phyloP scores from a whole-genome alignment of 1,140 invertebrate genomes.

The Hesperophylax magnus region DNA sequence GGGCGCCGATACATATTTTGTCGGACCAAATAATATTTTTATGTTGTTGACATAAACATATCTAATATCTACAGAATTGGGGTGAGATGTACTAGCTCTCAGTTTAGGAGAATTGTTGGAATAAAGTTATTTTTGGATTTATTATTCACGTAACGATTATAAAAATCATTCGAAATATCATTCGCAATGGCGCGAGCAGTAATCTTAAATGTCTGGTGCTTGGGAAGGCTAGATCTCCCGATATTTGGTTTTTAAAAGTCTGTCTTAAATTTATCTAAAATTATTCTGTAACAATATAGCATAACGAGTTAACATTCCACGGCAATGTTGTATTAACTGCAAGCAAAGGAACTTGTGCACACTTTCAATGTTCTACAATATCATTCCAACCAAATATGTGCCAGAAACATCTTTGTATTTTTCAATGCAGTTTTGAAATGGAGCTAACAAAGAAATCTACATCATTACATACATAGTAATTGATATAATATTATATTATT shows the following conservation, averaged over 20 bases:
- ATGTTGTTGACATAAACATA: conserved; percentile 57
- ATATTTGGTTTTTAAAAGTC: conserved; percentile 58
- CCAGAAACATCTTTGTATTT: conserved; percentile 65
- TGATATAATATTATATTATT: conserved; percentile 48
- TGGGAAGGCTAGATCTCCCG: conserved; percentile 54
- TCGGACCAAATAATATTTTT: conserved; percentile 64
- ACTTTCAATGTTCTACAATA: conserved; percentile 63
- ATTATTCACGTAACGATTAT: conserved; percentile 49
- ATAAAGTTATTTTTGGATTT: conserved; percentile 59
- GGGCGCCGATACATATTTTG: conserved; percentile 65
- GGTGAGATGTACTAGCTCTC: conserved; percentile 60
- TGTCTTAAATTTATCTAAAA: conserved; percentile 58
- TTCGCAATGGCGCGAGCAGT: conserved; percentile 53
- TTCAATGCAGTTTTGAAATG: conserved; percentile 55
- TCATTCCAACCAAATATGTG: conserved; percentile 70
- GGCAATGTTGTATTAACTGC: conserved; percentile 51
- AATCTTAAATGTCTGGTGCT: conserved; percentile 58
- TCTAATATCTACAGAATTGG: conserved; percentile 61
- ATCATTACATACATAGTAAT: conserved; percentile 55
- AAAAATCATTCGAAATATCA: conserved; percentile 48
- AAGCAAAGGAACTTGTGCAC: conserved; percentile 51
- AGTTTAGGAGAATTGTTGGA: conserved; percentile 66
- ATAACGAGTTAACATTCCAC: conserved; percentile 43
- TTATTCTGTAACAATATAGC: conserved; percentile 41
- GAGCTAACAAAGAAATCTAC: conserved; percentile 48